These are phyloP conservation scores for Montipora sp. DNA, from an alignment of 64 coral and sea anemone species.

Conservation along the genomic window DNA sequence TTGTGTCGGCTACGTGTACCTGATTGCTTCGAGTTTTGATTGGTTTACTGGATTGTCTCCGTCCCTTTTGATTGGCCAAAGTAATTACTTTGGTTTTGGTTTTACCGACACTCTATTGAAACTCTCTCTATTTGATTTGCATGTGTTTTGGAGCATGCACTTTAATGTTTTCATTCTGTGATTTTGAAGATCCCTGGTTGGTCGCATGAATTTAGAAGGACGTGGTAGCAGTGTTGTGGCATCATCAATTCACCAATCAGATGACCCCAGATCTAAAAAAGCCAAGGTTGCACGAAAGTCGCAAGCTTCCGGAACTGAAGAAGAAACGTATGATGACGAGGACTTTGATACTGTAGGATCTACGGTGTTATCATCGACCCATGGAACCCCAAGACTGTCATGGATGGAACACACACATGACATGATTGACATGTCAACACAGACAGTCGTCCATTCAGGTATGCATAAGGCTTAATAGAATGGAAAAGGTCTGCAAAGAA, in stretches of 20 bases:
- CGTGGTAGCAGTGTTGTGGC: slow-evolving; percentile 53
- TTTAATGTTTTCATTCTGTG: not conserved
- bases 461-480: not conserved
- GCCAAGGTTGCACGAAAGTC: slow-evolving; percentile 38
- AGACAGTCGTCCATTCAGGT: slow-evolving; percentile 94
- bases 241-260: slow-evolving; percentile 60
- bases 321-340: slow-evolving; percentile 84
- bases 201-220: slow-evolving; percentile 87
- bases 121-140: too few relatives aligned
- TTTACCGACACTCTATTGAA: too few relatives aligned
- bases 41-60: too few relatives aligned
- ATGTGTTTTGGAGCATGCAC: too few relatives aligned
- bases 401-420: slow-evolving; percentile 74
- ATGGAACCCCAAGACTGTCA: slow-evolving; percentile 54
- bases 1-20: too few relatives aligned
- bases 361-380: slow-evolving; percentile 44
- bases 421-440: slow-evolving; percentile 90
- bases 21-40: too few relatives aligned
- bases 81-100: too few relatives aligned
- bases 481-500: too few relatives aligned
- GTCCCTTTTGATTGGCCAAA: too few relatives aligned
- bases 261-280: slow-evolving; percentile 60
- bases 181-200: slow-evolving; percentile 72
- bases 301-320: slow-evolving; percentile 64
- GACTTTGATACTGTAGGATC: slow-evolving; percentile 63